Evolutionary conservation across 2,888 invertebrate genomes (phyloP).

Genomic region (Gastrophysa polygoni): DNA sequence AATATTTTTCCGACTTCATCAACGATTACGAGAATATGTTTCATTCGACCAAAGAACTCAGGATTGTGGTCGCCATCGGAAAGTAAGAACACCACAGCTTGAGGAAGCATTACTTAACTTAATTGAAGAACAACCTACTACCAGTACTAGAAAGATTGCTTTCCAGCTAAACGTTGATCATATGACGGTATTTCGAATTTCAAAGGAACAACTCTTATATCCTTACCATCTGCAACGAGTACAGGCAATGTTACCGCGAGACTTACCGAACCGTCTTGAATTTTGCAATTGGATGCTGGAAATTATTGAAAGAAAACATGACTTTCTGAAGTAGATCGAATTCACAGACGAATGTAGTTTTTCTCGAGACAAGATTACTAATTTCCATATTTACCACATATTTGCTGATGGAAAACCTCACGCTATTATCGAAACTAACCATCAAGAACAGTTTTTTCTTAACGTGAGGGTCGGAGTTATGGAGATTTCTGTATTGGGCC

Average conservation of each 20-base stretch:
- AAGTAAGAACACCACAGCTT: no score
- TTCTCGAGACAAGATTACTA: neutral
- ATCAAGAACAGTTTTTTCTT: slow-evolving; percentile 9
- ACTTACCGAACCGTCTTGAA: no score
- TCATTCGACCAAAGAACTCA: slow-evolving; percentile 27
- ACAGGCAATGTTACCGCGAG: no score
- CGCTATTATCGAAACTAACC: slow-evolving; percentile 9
- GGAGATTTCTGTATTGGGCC: no score
- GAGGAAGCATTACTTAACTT: no score
- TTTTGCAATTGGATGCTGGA: no score
- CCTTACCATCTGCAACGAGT: no score
- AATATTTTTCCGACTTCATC: slow-evolving; percentile 23
- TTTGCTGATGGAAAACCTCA: slow-evolving; percentile 6
- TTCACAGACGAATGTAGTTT: slow-evolving; percentile 36
- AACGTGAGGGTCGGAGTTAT: neutral
- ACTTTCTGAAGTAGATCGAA: slow-evolving; percentile 33
- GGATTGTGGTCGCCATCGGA: slow-evolving; percentile 13
- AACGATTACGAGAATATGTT: slow-evolving; percentile 27
- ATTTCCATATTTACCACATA: slow-evolving; percentile 3
- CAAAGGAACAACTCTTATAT: no score
- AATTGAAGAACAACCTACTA: no score
- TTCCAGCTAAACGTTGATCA: no score
- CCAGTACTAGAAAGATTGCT: no score
- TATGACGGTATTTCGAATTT: no score
- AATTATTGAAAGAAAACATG: slow-evolving; percentile 23